Evolutionary conservation across 2,113 vertebrate species (phyloP).

Genomic region (Sardina pilchardus): DNA sequence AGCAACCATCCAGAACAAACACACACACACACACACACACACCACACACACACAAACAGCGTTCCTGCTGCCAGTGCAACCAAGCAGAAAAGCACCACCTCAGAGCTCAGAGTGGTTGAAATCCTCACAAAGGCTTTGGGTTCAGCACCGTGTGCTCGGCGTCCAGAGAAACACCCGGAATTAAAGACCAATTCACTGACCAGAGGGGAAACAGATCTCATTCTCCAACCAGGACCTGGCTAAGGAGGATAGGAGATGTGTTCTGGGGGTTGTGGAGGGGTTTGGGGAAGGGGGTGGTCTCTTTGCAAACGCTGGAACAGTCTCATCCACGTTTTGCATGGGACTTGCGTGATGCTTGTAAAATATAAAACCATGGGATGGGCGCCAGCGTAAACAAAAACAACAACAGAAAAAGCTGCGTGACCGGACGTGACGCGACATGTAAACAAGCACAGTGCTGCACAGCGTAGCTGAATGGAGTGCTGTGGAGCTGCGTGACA

Average conservation of each 20-base stretch:
- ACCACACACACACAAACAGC: background rate
- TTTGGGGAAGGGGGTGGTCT: background rate
- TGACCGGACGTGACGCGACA: background rate
- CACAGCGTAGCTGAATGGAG: background rate
- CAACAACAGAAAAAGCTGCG: slow-evolving; percentile 55
- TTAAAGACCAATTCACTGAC: slow-evolving; percentile 59
- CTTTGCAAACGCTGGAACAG: slow-evolving; percentile 49
- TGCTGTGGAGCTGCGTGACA: background rate
- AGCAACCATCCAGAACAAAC: background rate
- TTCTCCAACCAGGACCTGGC: background rate
- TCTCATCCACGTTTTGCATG: slow-evolving; percentile 50
- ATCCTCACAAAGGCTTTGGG: slow-evolving; percentile 67
- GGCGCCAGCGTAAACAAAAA: slow-evolving; percentile 51
- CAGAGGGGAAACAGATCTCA: background rate
- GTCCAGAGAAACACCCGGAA: slow-evolving; percentile 67
- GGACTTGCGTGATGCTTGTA: slow-evolving; percentile 5
- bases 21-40: background rate
- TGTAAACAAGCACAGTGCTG: background rate
- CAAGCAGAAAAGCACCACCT: background rate
- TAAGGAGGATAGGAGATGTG: background rate
- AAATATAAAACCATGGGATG: slow-evolving; percentile 16
- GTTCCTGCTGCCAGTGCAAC: background rate
- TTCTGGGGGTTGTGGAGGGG: background rate
- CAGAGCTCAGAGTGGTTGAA: background rate
- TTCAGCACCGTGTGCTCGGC: slow-evolving; percentile 78